phyloP scores from a whole-genome alignment of 2,113 vertebrate species.

The Megaceryle maxima region DNA sequence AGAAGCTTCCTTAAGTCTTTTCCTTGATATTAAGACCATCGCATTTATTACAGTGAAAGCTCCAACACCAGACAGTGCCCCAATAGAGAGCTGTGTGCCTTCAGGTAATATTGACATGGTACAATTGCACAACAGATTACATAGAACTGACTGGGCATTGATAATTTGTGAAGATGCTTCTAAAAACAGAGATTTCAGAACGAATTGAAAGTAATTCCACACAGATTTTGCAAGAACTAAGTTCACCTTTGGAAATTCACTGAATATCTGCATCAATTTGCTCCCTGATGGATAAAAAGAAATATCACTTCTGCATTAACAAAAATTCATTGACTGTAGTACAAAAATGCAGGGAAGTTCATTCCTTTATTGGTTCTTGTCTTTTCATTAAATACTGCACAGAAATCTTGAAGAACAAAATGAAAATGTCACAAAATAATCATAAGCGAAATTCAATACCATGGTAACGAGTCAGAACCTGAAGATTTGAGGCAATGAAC shows the following conservation, averaged over 20 bases:
- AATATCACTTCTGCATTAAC: background rate
- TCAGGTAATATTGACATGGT: background rate
- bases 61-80: background rate
- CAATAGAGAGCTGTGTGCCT: background rate
- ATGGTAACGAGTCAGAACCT: background rate
- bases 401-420: background rate
- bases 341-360: background rate
- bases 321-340: background rate
- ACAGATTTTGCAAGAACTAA: slow-evolving; percentile 7
- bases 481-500: background rate
- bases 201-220: background rate
- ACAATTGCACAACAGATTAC: slow-evolving; percentile 7
- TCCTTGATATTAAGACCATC: background rate
- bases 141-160: background rate
- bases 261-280: background rate
- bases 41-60: background rate
- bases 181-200: background rate
- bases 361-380: background rate
- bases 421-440: background rate
- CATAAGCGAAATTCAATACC: background rate
- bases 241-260: background rate
- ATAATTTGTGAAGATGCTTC: background rate
- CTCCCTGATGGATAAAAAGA: background rate
- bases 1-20: background rate
- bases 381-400: background rate